Evolutionary conservation across 1,140 invertebrate genomes (phyloP).

Genomic region (Drosophila nigrodunni): DNA sequence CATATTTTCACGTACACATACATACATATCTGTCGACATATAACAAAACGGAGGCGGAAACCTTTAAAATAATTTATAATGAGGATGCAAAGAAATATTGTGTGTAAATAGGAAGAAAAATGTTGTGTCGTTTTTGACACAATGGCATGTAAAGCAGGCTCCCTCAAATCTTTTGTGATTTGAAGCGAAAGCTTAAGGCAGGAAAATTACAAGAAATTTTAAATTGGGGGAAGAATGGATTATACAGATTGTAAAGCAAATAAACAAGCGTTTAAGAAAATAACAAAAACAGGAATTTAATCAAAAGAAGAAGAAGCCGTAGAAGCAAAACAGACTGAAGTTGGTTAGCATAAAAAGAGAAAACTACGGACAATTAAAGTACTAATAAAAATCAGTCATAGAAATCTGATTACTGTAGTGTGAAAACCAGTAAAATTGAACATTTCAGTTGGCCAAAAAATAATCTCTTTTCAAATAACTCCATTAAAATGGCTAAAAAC

Average conservation of each 20-base stretch:
- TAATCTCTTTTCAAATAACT: constrained; percentile 21
- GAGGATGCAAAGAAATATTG: constrained; percentile 29
- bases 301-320: no score
- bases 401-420: no score
- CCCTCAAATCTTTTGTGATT: not conserved
- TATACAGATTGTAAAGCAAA: no score
- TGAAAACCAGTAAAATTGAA: no score
- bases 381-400: no score
- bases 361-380: no score
- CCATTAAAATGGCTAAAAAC: constrained; percentile 31
- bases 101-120: constrained; percentile 7
- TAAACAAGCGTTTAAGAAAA: not conserved
- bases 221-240: not conserved
- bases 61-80: constrained; percentile 21
- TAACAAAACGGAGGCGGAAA: constrained; percentile 18
- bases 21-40: not conserved
- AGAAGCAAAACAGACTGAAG: no score
- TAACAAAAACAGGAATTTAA: not conserved
- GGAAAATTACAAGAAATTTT: not conserved
- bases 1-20: not conserved
- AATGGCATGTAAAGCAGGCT: not conserved
- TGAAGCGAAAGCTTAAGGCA: not conserved
- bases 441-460: not conserved
- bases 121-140: not conserved
- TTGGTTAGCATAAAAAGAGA: no score